Conservation (phyloP, 1,140 invertebrate species). For the Listronotus oregonensis region DNA sequence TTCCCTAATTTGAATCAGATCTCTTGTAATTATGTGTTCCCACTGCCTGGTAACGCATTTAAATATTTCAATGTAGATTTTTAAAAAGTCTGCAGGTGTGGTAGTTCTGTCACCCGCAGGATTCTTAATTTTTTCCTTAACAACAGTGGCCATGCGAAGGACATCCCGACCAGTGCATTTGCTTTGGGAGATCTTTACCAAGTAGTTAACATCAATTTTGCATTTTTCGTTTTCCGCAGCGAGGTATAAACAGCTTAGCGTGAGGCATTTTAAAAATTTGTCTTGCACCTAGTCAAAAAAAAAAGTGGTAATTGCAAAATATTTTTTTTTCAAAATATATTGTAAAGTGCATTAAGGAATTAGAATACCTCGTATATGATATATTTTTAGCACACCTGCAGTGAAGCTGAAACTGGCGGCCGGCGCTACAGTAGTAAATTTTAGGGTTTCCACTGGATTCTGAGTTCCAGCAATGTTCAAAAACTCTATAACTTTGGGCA, state of each 20-base stretch:
- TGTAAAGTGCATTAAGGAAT: conserved; percentile 15
- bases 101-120: conserved; percentile 28
- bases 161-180: conserved; percentile 45
- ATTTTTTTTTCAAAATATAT: conserved; percentile 12
- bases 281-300: conserved; percentile 42
- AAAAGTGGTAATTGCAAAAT: background rate
- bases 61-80: conserved; percentile 27
- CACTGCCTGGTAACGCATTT: conserved; percentile 21
- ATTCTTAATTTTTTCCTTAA: conserved; percentile 41
- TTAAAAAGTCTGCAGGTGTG: conserved; percentile 27
- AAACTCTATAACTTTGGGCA: too few relatives aligned
- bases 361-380: conserved; percentile 10
- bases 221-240: conserved; percentile 37
- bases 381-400: too few relatives aligned
- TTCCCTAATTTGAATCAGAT: conserved; percentile 23
- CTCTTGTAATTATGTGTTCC: conserved; percentile 26
- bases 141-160: conserved; percentile 46
- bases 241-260: conserved; percentile 46
- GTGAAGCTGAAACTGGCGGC: too few relatives aligned
- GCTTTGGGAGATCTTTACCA: conserved; percentile 43
- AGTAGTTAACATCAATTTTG: conserved; percentile 34
- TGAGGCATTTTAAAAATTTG: conserved; percentile 41
- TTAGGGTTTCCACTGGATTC: too few relatives aligned
- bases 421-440: too few relatives aligned
- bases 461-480: too few relatives aligned